Percentiles rank a stretch among this genome's conserved stretches.
These are phyloP conservation scores for Haliclystus octoradiatus DNA, from an alignment of 30 jellyfish, hydroid and myxozoan species.

Conservation along the genomic window DNA sequence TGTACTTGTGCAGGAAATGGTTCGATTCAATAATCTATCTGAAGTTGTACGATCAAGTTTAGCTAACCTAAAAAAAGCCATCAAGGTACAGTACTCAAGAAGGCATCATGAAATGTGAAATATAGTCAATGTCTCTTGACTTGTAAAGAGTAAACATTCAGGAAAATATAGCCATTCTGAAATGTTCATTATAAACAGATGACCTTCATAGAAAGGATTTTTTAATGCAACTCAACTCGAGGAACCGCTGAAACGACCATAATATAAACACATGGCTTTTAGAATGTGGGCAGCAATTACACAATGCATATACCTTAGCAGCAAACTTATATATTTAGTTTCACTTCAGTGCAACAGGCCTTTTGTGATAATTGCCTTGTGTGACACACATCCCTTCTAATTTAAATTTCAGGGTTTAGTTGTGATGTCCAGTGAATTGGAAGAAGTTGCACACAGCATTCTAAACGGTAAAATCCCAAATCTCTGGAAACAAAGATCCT, in stretches of 20 bases:
- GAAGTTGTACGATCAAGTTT: slow-evolving; percentile 61
- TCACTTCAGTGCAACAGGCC: background rate
- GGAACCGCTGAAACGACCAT: no score
- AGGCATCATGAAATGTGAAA: no score
- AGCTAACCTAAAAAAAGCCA: slow-evolving; percentile 66
- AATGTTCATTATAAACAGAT: no score
- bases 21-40: slow-evolving; percentile 69
- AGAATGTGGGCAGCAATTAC: no score
- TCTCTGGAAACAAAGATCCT: slow-evolving; percentile 67
- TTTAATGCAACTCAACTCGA: no score
- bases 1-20: slow-evolving; percentile 88
- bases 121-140: no score
- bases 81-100: slow-evolving; percentile 32
- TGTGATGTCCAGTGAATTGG: slow-evolving; percentile 78
- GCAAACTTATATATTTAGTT: background rate
- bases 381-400: background rate
- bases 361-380: background rate
- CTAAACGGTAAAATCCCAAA: slow-evolving; percentile 69
- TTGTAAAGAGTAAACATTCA: no score
- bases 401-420: slow-evolving; percentile 60
- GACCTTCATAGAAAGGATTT: no score
- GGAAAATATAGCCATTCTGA: no score
- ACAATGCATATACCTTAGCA: background rate
- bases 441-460: slow-evolving; percentile 68
- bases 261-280: no score